Conservation (phyloP, 2,888 invertebrate genomes). For the Calephelis perditalis region DNA sequence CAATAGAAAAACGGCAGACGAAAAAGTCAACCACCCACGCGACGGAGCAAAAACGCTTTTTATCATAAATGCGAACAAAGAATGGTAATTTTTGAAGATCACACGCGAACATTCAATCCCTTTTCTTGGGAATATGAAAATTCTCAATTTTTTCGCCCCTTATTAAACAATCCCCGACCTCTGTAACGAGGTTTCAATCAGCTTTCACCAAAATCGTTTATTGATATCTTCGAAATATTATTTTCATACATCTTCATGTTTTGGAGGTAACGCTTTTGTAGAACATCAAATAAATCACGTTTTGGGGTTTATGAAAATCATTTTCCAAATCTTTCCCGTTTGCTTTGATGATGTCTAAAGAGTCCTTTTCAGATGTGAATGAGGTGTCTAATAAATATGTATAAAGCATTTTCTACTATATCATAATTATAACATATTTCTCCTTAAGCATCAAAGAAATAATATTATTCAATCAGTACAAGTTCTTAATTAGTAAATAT, state of each 20-base stretch:
- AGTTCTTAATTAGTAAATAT: no score
- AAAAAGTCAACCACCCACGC: background rate
- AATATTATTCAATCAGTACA: no score
- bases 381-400: background rate
- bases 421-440: no score
- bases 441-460: no score
- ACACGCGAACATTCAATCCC: slow-evolving; percentile 37
- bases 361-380: background rate
- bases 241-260: slow-evolving; percentile 19
- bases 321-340: background rate
- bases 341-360: background rate
- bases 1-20: background rate
- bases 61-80: slow-evolving; percentile 18
- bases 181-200: slow-evolving; percentile 29
- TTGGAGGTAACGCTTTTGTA: slow-evolving; percentile 12
- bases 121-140: slow-evolving; percentile 30
- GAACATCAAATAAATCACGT: slow-evolving; percentile 12
- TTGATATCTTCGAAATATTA: slow-evolving; percentile 22
- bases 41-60: background rate
- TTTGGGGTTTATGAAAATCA: background rate
- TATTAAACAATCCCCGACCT: slow-evolving; percentile 24
- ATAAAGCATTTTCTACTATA: no score
- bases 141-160: slow-evolving; percentile 27
- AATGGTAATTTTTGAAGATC: slow-evolving; percentile 29
- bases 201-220: slow-evolving; percentile 23